These are phyloP conservation scores for Ypsolopha sequella DNA, from an alignment of 2,888 invertebrate species.

Conservation along the genomic window DNA sequence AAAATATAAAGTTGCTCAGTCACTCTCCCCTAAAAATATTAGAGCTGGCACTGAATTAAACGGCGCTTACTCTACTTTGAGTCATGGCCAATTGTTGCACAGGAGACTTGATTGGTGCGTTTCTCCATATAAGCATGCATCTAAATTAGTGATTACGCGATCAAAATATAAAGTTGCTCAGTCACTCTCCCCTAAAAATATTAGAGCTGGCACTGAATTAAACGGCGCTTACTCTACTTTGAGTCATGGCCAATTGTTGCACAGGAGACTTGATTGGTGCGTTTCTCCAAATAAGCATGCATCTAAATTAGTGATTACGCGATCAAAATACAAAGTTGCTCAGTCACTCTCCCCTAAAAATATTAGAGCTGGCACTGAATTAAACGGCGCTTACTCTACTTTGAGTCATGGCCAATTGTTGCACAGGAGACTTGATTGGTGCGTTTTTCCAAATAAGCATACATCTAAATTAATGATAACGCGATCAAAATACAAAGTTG, in stretches of 20 bases:
- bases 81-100: constrained; percentile 28
- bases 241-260: constrained; percentile 36
- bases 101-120: background rate
- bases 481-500: constrained; percentile 25
- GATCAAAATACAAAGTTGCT: constrained; percentile 25
- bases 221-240: constrained; percentile 46
- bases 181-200: constrained; percentile 49
- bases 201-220: constrained; percentile 59
- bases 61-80: constrained; percentile 50
- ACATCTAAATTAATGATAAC: constrained; percentile 24
- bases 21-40: constrained; percentile 49
- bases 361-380: constrained; percentile 56
- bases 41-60: constrained; percentile 57
- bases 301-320: constrained; percentile 26
- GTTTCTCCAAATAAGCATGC: background rate
- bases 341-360: constrained; percentile 50
- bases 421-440: background rate
- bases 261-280: background rate
- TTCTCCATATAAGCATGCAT: background rate
- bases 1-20: constrained; percentile 31
- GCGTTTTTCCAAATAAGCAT: background rate
- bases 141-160: constrained; percentile 27
- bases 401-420: constrained; percentile 41
- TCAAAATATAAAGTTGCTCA: constrained; percentile 27
- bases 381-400: constrained; percentile 43